Percentiles rank a stretch among this genome's conserved stretches.
These are phyloP conservation scores for Tragelaphus scriptus DNA, from an alignment of 2,113 vertebrate genomes.

Conservation along the genomic window DNA sequence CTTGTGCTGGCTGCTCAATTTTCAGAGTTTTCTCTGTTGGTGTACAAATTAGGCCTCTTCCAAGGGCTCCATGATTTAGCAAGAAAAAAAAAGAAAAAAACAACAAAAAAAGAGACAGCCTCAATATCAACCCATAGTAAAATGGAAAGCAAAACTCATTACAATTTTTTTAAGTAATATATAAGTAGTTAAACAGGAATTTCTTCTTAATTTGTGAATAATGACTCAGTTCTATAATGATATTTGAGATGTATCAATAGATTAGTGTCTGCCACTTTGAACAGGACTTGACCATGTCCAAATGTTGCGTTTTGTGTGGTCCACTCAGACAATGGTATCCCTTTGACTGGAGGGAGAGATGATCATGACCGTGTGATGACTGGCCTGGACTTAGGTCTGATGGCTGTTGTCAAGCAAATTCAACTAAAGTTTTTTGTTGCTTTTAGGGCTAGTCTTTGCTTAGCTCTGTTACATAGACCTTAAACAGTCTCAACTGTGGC, in stretches of 20 bases:
- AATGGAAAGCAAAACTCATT: neutral
- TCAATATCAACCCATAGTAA: neutral
- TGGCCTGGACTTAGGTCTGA: conserved; percentile 35
- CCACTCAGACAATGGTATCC: neutral
- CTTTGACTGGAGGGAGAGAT: neutral
- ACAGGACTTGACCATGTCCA: neutral
- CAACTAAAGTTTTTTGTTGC: conserved; percentile 20
- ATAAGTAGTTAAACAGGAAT: neutral
- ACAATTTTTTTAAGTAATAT: neutral
- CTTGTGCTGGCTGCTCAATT: neutral
- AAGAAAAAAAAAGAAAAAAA: neutral
- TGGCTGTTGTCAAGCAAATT: conserved; percentile 54
- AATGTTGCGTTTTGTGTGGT: neutral
- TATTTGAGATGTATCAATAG: neutral
- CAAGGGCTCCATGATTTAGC: neutral
- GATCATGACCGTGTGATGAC: neutral
- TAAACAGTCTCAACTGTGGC: conserved; percentile 6
- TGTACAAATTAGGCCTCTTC: neutral
- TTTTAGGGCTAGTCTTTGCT: neutral
- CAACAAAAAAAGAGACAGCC: neutral
- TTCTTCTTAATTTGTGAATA: neutral
- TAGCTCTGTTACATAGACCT: conserved; percentile 25
- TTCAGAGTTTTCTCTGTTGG: neutral
- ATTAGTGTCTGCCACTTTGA: neutral
- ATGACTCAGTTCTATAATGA: neutral